Evolutionary conservation across 2,797 vertebrate species (phyloP), one percentile per base, ranked within the genome.

Genomic region (Clamator glandarius): DNA sequence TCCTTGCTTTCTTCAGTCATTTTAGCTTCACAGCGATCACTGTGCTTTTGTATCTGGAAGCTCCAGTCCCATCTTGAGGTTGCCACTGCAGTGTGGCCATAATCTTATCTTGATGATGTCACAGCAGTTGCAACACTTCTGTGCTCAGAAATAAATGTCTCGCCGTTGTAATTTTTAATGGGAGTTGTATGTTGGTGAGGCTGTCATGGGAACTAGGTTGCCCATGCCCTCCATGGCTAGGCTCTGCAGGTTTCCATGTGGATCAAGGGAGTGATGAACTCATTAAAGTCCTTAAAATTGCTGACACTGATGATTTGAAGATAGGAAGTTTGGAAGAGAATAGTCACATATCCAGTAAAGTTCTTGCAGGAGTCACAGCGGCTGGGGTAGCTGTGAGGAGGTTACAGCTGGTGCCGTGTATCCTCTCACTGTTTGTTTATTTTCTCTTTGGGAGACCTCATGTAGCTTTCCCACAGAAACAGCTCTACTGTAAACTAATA

Each of bases 401-500:
- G 68, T 95, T 93, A 68, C 78, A 89, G 90, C 84, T 96, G 89
- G 76, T 92, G 69, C 76, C 61, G 92, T 36, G 25, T 76, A 26
- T 94, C 79, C 31, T 92, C 81, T 93, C 93, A 70, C 83, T 92
- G 36, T 64, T 90, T 80, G 81, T 95, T 96, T 97, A 87, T 96
- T 96, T 96, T 95, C 55, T 78, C 73, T 93, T 89, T 80, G 77
- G 70, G 81, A 96, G 94, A 93, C 88, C 86, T 94, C 84, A 68
- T 91, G 91, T 68, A 87, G 90, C 84, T 97, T 96, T 97, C 96
- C 95, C 91, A 93, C 91, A 94, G 93, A 94, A 96, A 85, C 87
- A 78, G 81, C 72, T 94, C 72, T 19, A 33, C 81, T 93, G 75
- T 80, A 90, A 96, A 86, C 83, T 87, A 87, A 92, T 93, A 80